A percentile compares a stretch with the other conserved stretches of the same genome.
Evolutionary conservation across 2,113 vertebrate genomes (phyloP).

Genomic region (Erythrolamprus reginae): DNA sequence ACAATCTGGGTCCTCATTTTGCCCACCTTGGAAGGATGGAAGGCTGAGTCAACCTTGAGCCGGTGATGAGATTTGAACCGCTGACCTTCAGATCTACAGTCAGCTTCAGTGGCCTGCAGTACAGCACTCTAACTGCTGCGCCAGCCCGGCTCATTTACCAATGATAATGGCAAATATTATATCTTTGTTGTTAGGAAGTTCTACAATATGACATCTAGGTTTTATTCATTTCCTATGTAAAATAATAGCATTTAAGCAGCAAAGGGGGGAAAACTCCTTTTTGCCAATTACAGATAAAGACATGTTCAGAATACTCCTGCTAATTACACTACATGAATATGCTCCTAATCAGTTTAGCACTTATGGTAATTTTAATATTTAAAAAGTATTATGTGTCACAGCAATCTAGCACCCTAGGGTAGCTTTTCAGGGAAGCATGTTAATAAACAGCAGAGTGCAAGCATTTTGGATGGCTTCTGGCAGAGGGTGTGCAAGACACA

Average conservation of each 20-base stretch:
- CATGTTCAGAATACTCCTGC: slow-evolving; percentile 55
- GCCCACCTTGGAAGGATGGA: too few species aligned
- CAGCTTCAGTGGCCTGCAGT: too few species aligned
- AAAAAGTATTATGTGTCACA: slow-evolving; percentile 55
- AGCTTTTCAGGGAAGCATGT: slow-evolving; percentile 17
- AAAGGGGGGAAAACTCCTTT: background rate
- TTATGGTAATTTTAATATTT: slow-evolving; percentile 64
- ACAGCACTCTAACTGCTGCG: too few species aligned
- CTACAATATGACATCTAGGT: slow-evolving; percentile 30
- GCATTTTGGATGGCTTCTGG: background rate
- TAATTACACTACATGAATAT: slow-evolving; percentile 53
- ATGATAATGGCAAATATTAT: background rate
- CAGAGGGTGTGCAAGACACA: background rate
- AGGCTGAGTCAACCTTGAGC: too few species aligned
- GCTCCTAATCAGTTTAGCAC: slow-evolving; percentile 60
- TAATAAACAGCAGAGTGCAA: slow-evolving; percentile 27
- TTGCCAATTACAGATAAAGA: slow-evolving; percentile 37
- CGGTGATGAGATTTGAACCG: too few species aligned
- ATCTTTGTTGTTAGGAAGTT: background rate
- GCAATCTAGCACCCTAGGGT: slow-evolving; percentile 46
- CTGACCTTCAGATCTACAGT: too few species aligned
- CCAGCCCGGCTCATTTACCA: too few species aligned
- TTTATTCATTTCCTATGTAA: slow-evolving; percentile 45
- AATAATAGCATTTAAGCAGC: slow-evolving; percentile 44
- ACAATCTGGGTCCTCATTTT: too few species aligned